Percentiles rank a stretch among this genome's conserved stretches.
Evolutionary conservation across 2,888 invertebrate species (phyloP).

Genomic region (Lacanobia oleracea): DNA sequence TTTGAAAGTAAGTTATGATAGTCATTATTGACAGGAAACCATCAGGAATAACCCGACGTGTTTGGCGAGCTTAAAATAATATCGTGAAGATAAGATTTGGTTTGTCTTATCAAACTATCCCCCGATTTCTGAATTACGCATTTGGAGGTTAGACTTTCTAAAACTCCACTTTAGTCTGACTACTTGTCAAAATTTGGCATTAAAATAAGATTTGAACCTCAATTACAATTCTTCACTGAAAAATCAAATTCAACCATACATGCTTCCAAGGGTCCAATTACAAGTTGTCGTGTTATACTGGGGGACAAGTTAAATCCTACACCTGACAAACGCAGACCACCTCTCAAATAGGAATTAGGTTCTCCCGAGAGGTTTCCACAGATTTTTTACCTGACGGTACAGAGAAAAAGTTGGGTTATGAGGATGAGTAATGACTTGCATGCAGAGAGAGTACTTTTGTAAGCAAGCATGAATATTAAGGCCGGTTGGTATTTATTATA

Average conservation of each 20-base stretch:
- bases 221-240: too few relatives aligned
- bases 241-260: background rate
- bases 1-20: too few relatives aligned
- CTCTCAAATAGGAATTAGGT: constrained; percentile 72
- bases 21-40: too few relatives aligned
- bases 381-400: constrained; percentile 65
- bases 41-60: too few relatives aligned
- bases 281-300: constrained; percentile 52
- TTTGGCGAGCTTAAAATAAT: too few relatives aligned
- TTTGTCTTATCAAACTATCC: too few relatives aligned
- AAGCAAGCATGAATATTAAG: background rate
- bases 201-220: too few relatives aligned
- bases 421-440: constrained; percentile 34
- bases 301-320: constrained; percentile 64
- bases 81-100: too few relatives aligned
- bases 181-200: too few relatives aligned
- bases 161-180: too few relatives aligned
- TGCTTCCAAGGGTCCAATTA: constrained; percentile 7
- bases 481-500: background rate
- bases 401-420: constrained; percentile 37
- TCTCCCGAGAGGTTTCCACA: constrained; percentile 49
- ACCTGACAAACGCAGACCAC: constrained; percentile 72
- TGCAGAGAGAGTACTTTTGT: constrained; percentile 2
- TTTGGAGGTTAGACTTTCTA: too few relatives aligned
- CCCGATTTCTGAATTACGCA: too few relatives aligned